phyloP scores from a whole-genome alignment of 2,888 invertebrate genomes.

The Amphimallon solstitiale region DNA sequence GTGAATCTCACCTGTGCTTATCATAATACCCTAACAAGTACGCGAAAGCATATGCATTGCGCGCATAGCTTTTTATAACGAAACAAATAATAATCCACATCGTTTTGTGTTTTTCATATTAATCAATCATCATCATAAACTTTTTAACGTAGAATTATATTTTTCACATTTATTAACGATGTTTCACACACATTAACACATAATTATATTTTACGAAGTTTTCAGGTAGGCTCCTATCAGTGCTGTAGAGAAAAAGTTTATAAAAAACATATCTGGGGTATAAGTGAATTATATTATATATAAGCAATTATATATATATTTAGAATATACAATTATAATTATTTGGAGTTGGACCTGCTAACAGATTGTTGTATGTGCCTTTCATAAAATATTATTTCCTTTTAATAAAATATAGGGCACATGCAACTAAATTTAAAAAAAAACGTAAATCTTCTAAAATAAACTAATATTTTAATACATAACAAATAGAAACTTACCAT shows the following conservation, averaged over 20 bases:
- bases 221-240: slow-evolving; percentile 60
- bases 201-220: slow-evolving; percentile 60
- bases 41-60: slow-evolving; percentile 65
- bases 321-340: slow-evolving; percentile 16
- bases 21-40: slow-evolving; percentile 58
- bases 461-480: slow-evolving; percentile 25
- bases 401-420: slow-evolving; percentile 22
- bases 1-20: slow-evolving; percentile 63
- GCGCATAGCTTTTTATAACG: slow-evolving; percentile 61
- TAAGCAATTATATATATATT: slow-evolving; percentile 25
- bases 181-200: slow-evolving; percentile 61
- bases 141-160: slow-evolving; percentile 49
- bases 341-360: slow-evolving; percentile 18
- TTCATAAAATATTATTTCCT: slow-evolving; percentile 11
- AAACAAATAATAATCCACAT: slow-evolving; percentile 51
- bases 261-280: slow-evolving; percentile 45
- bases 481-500: slow-evolving; percentile 78
- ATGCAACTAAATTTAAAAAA: slow-evolving; percentile 33
- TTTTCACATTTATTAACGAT: slow-evolving; percentile 53
- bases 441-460: slow-evolving; percentile 12
- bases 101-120: slow-evolving; percentile 42
- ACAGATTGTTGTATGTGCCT: slow-evolving; percentile 35
- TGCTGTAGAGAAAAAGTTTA: slow-evolving; percentile 63
- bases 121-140: slow-evolving; percentile 33
- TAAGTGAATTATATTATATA: slow-evolving; percentile 21